Conservation (phyloP, 2,888 invertebrate species). For the Drosophila paranaensis region DNA sequence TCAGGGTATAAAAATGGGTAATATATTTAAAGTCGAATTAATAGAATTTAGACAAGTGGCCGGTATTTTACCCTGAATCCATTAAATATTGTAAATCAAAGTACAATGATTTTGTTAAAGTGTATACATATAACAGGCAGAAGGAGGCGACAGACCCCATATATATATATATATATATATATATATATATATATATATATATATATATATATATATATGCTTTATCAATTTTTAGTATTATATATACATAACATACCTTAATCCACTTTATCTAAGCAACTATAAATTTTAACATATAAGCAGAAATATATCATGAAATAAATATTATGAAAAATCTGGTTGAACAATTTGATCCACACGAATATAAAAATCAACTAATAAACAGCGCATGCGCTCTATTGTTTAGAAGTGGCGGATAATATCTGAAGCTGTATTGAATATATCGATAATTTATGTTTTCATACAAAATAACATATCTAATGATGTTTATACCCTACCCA, state of each 20-base stretch:
- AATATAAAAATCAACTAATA: slow-evolving; percentile 14
- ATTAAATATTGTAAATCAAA: too few relatives aligned
- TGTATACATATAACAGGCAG: too few relatives aligned
- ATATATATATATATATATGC: not conserved
- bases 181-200: not conserved
- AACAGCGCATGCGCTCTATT: slow-evolving; percentile 25
- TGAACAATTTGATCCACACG: slow-evolving; percentile 1
- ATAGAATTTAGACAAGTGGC: too few relatives aligned
- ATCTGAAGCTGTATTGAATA: not conserved
- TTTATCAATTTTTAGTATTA: not conserved
- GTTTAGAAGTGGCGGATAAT: not conserved
- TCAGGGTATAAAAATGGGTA: too few relatives aligned
- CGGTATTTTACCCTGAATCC: too few relatives aligned
- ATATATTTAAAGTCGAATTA: too few relatives aligned
- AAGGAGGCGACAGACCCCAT: too few relatives aligned
- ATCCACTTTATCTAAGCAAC: not conserved
- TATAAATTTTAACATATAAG: not conserved
- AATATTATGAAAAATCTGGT: not conserved
- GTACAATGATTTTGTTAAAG: too few relatives aligned
- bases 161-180: too few relatives aligned
- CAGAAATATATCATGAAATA: not conserved
- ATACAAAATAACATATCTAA: not conserved
- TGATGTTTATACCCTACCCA: too few relatives aligned
- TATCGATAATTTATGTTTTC: slow-evolving; percentile 13
- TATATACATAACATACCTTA: not conserved